Conservation (phyloP, 2,113 vertebrate species). For the Chloropsis cyanopogon region DNA sequence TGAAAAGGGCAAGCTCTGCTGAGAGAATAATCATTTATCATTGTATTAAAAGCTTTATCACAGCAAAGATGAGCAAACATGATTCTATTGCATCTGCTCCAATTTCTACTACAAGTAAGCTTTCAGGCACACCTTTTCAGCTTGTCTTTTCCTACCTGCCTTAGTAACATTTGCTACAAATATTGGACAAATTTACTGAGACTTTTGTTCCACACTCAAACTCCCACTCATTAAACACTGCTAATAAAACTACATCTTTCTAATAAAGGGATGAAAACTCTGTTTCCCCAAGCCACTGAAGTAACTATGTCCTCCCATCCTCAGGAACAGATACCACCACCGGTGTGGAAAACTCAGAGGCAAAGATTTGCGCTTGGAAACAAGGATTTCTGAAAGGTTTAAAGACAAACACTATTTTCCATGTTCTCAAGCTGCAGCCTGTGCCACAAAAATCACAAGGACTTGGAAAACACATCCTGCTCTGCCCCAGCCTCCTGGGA, state of each 20-base stretch:
- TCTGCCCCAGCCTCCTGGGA: neutral
- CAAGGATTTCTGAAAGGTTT: neutral
- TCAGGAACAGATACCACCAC: neutral
- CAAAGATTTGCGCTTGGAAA: neutral
- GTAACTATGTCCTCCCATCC: neutral
- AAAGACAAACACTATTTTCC: neutral
- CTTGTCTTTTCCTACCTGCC: accelerated
- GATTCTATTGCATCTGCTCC: neutral
- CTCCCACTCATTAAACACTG: neutral
- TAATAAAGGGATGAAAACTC: neutral
- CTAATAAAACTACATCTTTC: neutral
- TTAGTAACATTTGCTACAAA: neutral
- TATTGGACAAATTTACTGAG: neutral
- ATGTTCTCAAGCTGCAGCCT: neutral
- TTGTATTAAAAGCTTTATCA: neutral
- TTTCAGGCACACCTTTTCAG: neutral
- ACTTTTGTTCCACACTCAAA: neutral
- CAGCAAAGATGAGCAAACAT: neutral
- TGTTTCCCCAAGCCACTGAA: neutral
- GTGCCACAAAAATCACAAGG: neutral
- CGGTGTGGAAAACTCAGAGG: neutral
- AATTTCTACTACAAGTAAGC: neutral
- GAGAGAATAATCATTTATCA: neutral
- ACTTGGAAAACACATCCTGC: neutral
- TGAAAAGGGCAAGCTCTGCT: neutral